Evolutionary conservation across 2,113 vertebrate species (phyloP), one percentile per base, ranked within the genome.

Genomic region (Apistogramma diplotaenia): DNA sequence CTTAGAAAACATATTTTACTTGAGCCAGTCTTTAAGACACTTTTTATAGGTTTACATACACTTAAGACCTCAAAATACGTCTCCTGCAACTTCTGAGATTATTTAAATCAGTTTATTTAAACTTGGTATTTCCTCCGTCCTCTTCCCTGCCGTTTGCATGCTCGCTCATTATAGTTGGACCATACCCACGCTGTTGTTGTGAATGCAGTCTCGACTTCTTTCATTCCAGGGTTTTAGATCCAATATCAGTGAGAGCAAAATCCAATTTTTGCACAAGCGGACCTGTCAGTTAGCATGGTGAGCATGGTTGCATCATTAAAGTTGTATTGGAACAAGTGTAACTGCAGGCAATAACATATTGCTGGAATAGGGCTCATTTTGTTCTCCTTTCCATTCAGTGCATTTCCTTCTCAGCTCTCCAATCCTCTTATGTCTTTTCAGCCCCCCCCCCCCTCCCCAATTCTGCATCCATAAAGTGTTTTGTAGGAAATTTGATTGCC

Each of bases 401-500:
- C 29, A 33, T 58, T 77, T 61, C 79, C 40, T 31, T 54, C 77
- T 65, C 29, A 2, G 16, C 65, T 73, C 57, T 82, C 71, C 43
- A 54, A 51, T 37, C 29, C 53, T 77, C 55, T 31, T 8, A 16
- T 10, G 56, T 51, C 10, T 74, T 85, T 82, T 82, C 70, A 78
- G 3, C 72, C 67, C 43, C 78, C 71, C 43, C 43, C 67, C 71
- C 70, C 65, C 49, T 35, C 16, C 58, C 57, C n/a, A n/a, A n/a
- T 77, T 74, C 76, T 65, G 67, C 70, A 74, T 76, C 81, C 82
- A 89, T 60, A 23, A 79, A 87, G 77, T 70, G 81, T 89, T 89
- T 86, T 83, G 87, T 73, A 15, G 81, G 61, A 82, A 84, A 89
- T 87, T 23, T 83, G 83, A 90, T 89, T 73, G 85, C 89, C 78